phyloP scores from a whole-genome alignment of 2,888 invertebrate genomes.

The Diachrysia chrysitis region DNA sequence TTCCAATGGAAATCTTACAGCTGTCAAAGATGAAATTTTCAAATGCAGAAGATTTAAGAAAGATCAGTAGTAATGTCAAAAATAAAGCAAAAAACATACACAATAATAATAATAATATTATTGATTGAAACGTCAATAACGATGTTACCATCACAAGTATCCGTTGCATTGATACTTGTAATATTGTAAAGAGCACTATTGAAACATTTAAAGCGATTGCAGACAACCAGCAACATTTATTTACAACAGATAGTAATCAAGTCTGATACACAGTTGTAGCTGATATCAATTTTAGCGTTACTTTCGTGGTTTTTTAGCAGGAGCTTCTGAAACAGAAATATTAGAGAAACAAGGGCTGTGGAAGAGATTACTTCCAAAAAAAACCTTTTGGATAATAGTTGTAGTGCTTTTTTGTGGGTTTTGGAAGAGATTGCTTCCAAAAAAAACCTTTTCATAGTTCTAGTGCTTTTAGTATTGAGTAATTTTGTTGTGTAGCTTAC shows the following conservation, averaged over 20 bases:
- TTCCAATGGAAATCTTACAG: neutral
- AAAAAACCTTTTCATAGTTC: neutral
- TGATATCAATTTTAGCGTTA: slow-evolving; percentile 73
- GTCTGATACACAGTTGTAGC: slow-evolving; percentile 59
- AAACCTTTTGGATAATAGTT: neutral
- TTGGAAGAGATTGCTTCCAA: neutral
- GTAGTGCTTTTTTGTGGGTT: neutral
- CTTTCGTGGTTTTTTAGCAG: slow-evolving; percentile 51
- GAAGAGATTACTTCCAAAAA: neutral
- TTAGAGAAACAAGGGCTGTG: slow-evolving; percentile 23
- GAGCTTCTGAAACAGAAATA: slow-evolving; percentile 63
- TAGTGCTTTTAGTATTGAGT: neutral
- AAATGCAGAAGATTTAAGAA: neutral
- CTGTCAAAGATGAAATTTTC: neutral
- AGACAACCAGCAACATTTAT: slow-evolving; percentile 81
- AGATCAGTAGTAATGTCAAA: slow-evolving; percentile 29
- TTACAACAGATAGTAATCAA: slow-evolving; percentile 67
- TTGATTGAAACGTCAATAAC: slow-evolving; percentile 15
- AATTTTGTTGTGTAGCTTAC: neutral
- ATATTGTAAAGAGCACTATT: slow-evolving; percentile 73
- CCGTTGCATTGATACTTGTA: slow-evolving; percentile 24
- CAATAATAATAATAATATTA: slow-evolving; percentile 2
- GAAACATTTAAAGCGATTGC: slow-evolving; percentile 85
- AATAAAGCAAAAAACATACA: slow-evolving; percentile 53
- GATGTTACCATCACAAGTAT: slow-evolving; percentile 37